Evolutionary conservation across 2,797 vertebrate genomes (phyloP).

Genomic region (Gobio occitaniae): DNA sequence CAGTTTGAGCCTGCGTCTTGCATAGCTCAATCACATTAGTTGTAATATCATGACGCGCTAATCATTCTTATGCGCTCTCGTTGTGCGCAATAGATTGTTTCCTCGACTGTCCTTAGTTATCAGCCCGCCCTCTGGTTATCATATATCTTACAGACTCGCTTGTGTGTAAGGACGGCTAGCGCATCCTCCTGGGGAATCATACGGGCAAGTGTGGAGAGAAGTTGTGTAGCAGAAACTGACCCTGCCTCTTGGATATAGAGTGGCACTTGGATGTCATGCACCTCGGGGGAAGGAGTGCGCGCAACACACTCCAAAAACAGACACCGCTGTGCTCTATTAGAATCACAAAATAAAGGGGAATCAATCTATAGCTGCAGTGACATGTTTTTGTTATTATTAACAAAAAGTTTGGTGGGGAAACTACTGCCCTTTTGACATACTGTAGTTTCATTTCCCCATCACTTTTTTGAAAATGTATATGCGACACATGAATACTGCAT

Average conservation of each 20-base stretch:
- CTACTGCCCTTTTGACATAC: not conserved
- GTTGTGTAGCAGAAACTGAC: constrained; percentile 48
- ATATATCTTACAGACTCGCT: constrained; percentile 57
- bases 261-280: constrained; percentile 45
- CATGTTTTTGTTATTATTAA: not conserved
- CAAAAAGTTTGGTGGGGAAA: not conserved
- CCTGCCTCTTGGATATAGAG: constrained; percentile 42
- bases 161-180: constrained; percentile 27
- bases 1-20: constrained; percentile 20
- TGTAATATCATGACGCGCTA: constrained; percentile 43
- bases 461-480: not conserved
- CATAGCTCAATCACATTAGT: constrained; percentile 40
- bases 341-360: not conserved
- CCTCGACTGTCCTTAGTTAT: constrained; percentile 54
- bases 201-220: constrained; percentile 52
- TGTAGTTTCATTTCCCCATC: not conserved
- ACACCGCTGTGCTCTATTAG: constrained; percentile 18
- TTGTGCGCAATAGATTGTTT: constrained; percentile 57
- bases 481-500: not conserved
- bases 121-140: constrained; percentile 62
- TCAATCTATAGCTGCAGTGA: not conserved
- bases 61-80: constrained; percentile 52
- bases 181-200: constrained; percentile 55
- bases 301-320: constrained; percentile 16
- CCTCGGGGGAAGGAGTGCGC: constrained; percentile 49